Percentiles rank a stretch among this genome's conserved stretches.
These are phyloP conservation scores for Macrophya alboannulata DNA, from an alignment of 2,888 invertebrate species.

Conservation along the genomic window DNA sequence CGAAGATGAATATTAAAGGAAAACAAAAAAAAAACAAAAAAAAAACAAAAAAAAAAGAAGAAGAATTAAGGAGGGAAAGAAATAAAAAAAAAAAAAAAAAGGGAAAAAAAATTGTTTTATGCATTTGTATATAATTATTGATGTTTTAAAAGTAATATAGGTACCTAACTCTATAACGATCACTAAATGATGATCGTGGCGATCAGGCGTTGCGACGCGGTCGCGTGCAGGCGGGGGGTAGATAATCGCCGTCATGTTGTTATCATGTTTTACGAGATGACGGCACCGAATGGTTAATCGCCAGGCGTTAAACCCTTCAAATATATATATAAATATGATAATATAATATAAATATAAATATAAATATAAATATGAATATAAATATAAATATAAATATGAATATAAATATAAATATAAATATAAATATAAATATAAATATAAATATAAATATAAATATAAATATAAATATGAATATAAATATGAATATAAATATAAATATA, in stretches of 20 bases:
- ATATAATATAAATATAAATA: constrained; percentile 43
- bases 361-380: constrained; percentile 3
- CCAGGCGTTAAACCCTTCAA: constrained; percentile 25
- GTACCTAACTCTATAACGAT: neutral
- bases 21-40: neutral
- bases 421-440: constrained; percentile 51
- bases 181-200: neutral
- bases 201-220: constrained; percentile 1
- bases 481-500: constrained; percentile 35
- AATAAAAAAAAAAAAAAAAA: constrained; percentile 40
- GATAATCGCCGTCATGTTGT: constrained; percentile 39
- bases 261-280: constrained; percentile 38
- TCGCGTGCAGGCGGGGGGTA: constrained; percentile 11
- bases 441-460: constrained; percentile 31
- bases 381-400: neutral
- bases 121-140: constrained; percentile 80
- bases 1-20: neutral
- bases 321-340: constrained; percentile 41
- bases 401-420: constrained; percentile 41
- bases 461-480: neutral
- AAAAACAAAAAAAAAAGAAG: constrained; percentile 65
- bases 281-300: constrained; percentile 10
- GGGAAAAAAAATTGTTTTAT: constrained; percentile 75
- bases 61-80: constrained; percentile 54
- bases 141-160: constrained; percentile 75